Evolutionary conservation across 2,797 vertebrate species (phyloP).

Genomic region (Thripadectes ignobilis): DNA sequence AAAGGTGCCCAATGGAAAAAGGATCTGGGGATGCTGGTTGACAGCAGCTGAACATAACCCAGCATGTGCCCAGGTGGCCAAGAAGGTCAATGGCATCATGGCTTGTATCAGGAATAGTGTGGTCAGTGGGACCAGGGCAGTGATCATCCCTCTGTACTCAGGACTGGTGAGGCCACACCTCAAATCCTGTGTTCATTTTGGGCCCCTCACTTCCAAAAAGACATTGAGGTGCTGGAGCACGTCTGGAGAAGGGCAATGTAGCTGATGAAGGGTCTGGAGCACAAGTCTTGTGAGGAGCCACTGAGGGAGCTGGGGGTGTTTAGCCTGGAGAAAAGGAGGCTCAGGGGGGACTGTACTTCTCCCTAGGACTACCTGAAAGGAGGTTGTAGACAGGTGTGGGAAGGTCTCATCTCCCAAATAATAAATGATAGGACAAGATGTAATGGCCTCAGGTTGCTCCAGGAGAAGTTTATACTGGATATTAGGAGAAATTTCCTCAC

Average conservation of each 20-base stretch:
- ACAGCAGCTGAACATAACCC: not conserved
- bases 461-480: not conserved
- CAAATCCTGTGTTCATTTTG: fast-evolving
- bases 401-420: not conserved
- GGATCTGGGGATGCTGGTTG: not conserved
- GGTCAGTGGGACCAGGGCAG: not conserved
- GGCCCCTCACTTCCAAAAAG: not conserved
- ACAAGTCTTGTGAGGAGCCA: not conserved
- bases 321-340: not conserved
- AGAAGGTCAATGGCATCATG: not conserved
- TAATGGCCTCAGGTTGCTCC: not conserved
- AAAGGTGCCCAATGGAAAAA: not conserved
- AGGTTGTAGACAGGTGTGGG: not conserved
- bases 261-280: not conserved
- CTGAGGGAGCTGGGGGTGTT: not conserved
- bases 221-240: fast-evolving
- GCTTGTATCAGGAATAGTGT: not conserved
- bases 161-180: not conserved
- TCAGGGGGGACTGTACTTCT: fast-evolving
- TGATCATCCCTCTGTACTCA: fast-evolving
- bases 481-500: not conserved
- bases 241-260: not conserved
- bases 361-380: not conserved
- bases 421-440: not conserved
- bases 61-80: not conserved